These are phyloP conservation scores for Harlomillsia oculata DNA, from an alignment of 1,140 invertebrate species.

Conservation along the genomic window DNA sequence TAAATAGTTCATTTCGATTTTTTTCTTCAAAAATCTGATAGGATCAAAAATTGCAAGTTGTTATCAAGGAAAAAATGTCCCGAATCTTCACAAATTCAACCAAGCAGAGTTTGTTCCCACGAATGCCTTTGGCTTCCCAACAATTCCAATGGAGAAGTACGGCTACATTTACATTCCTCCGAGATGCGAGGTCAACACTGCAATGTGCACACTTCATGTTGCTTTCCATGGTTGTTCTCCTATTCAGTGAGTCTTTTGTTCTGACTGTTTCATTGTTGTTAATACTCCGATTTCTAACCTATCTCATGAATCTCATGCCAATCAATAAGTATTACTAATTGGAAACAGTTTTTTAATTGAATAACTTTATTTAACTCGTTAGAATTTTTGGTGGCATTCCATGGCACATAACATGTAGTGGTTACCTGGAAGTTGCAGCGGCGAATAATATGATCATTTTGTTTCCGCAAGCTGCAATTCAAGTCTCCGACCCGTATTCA, in stretches of 20 bases:
- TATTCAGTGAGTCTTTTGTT: slow-evolving; percentile 15
- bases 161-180: slow-evolving; percentile 26
- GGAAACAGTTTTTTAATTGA: too few relatives aligned
- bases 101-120: slow-evolving; percentile 24
- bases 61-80: slow-evolving; percentile 16
- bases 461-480: slow-evolving; percentile 28
- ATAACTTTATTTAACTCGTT: neutral
- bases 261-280: neutral
- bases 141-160: slow-evolving; percentile 25
- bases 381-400: slow-evolving; percentile 26
- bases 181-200: slow-evolving; percentile 15
- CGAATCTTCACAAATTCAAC: slow-evolving; percentile 21
- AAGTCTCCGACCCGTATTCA: slow-evolving; percentile 23
- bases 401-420: slow-evolving; percentile 27
- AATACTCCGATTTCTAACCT: neutral
- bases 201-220: slow-evolving; percentile 20
- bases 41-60: slow-evolving; percentile 27
- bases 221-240: slow-evolving; percentile 28
- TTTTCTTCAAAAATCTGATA: too few relatives aligned
- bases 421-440: slow-evolving; percentile 29
- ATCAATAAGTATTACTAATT: neutral
- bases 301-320: neutral
- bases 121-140: slow-evolving; percentile 17
- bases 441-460: slow-evolving; percentile 31
- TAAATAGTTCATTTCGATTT: neutral